Conservation (phyloP, 1,140 invertebrate genomes). For the Drosophila ananassae region DNA sequence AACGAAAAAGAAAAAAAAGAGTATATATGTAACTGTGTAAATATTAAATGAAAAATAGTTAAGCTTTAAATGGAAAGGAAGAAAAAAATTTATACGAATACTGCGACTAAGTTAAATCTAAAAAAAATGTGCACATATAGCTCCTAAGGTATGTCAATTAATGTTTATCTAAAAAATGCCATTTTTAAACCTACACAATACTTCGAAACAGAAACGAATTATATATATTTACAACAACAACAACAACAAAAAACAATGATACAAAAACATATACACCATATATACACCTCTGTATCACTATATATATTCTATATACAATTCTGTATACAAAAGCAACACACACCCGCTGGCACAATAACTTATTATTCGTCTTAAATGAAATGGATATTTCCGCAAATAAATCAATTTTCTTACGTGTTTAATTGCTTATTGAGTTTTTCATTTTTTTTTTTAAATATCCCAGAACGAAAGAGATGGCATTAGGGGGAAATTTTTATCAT, state of each 20-base stretch:
- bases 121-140: constrained; percentile 55
- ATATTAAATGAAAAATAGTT: constrained; percentile 23
- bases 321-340: constrained; percentile 29
- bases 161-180: constrained; percentile 42
- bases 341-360: constrained; percentile 45
- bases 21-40: constrained; percentile 20
- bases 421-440: not conserved
- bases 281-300: not conserved
- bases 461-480: not conserved
- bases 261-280: not conserved
- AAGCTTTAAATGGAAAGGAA: constrained; percentile 2
- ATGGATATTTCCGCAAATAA: constrained; percentile 42
- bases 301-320: constrained; percentile 20
- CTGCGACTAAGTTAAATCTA: constrained; percentile 24
- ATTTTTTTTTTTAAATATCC: not conserved
- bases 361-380: constrained; percentile 43
- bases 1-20: constrained; percentile 6
- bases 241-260: too few species aligned
- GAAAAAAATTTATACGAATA: constrained; percentile 12
- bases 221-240: constrained; percentile 32
- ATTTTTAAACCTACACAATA: constrained; percentile 45
- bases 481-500: not conserved
- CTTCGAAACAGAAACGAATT: constrained; percentile 38
- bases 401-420: constrained; percentile 48
- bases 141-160: constrained; percentile 56